Base-by-base conservation (phyloP, 2,797 vertebrate species). In the Tolypeutes matacus region DNA sequence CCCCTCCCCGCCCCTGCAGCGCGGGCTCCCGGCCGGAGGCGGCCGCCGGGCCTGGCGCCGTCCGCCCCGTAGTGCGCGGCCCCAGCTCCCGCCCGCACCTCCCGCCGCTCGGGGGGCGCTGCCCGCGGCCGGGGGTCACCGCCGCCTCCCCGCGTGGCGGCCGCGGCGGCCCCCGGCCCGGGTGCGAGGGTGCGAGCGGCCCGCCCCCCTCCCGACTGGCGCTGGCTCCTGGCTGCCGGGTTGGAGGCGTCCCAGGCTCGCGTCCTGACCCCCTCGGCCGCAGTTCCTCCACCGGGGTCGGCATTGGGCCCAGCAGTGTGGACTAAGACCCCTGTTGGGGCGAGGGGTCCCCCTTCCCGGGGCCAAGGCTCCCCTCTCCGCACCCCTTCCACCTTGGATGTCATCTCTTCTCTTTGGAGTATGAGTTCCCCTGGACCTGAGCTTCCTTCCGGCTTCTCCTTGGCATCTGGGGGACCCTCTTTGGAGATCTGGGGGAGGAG, bases 111-210 rank as follows among this genome's bases (percentile, higher is more conserved):
- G 31, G 39, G 58, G n/a, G 27, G 69, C 69, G 39, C 62, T 27
- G 23, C 14, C 67, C 20, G 72, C 87, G 62, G 27, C 89, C 53
- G 75, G 25, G 39, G n/a, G 49, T 46, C 64, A 62, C 82, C 31
- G 23, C 23, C 39, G 60, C 31, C 69, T 80, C 60, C n/a, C 85
- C 62, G 60, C 81, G 92, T 53, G 86, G 95, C 83, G 25, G 60
- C 49, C 65, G 81, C 11, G 60, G 88, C 72, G 21, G 76, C 60
- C 70, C 82, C 60, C 81, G 42, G 78, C 58, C 62, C 80, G 91
- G 94, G 91, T 87, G 93, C 90, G 96, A 95, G 95, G 92, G 96
- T 72, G 29, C 39, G 36, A 20, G 86, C 89, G 64, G 88, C 36
- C 70, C 51, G 64, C 69, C 65, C 34, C 39, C 49, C 82, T 89